Percentiles rank a stretch among this genome's conserved stretches.
These are phyloP conservation scores for Cyclura pinguis DNA, from an alignment of 2,797 vertebrate species.

Conservation along the genomic window DNA sequence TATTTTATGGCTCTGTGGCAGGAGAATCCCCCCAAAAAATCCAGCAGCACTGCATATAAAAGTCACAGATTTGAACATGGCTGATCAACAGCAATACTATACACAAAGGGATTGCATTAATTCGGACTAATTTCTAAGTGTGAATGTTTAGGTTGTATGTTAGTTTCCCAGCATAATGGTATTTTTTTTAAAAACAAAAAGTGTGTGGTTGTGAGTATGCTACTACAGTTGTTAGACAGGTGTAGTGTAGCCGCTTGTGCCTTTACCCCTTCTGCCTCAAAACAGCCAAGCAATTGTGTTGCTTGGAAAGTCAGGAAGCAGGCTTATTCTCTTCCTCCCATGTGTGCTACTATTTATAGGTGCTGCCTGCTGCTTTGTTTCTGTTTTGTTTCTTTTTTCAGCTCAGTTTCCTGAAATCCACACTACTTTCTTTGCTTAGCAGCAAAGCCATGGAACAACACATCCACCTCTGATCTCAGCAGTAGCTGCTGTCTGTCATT, in stretches of 20 bases:
- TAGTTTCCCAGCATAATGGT: neutral
- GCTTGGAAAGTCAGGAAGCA: neutral
- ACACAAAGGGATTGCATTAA: neutral
- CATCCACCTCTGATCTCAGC: neutral
- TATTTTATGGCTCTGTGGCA: too few relatives aligned
- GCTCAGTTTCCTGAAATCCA: neutral
- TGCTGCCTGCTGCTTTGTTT: too few relatives aligned
- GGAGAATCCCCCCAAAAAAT: neutral
- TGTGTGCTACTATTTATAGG: neutral
- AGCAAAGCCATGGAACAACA: neutral
- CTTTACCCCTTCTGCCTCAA: too few relatives aligned
- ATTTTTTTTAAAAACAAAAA: neutral
- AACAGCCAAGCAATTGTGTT: neutral
- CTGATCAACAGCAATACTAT: neutral
- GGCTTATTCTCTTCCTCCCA: neutral
- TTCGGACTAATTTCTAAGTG: neutral
- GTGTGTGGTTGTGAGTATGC: neutral
- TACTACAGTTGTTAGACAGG: too few relatives aligned
- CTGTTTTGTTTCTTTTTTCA: neutral
- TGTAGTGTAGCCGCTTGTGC: neutral
- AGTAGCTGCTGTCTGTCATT: neutral
- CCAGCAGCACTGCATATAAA: neutral
- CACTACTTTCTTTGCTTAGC: neutral
- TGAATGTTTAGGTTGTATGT: neutral
- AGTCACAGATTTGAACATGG: neutral